Conservation (phyloP, 92 coral and sea anemone species). For the Porites evermanni region DNA sequence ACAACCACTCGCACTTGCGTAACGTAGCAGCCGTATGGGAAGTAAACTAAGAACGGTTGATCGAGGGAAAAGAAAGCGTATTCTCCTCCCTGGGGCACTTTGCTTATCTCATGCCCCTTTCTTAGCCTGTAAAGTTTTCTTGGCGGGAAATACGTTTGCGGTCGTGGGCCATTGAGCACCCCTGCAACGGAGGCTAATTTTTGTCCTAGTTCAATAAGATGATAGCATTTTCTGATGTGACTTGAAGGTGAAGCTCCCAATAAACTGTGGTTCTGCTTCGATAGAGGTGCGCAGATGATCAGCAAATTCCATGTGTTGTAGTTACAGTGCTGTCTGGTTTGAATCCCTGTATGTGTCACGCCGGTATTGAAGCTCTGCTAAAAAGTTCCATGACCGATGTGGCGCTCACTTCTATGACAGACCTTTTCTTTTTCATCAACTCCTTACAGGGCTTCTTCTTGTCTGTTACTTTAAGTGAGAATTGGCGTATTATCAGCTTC, state of each 20-base stretch:
- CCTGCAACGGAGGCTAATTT: background rate
- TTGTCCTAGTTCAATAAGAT: background rate
- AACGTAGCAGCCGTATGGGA: background rate
- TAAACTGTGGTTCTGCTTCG: no score
- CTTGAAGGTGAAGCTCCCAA: background rate
- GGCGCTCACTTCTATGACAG: no score
- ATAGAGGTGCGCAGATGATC: background rate
- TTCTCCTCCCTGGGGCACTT: background rate
- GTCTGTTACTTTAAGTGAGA: no score
- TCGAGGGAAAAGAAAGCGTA: background rate
- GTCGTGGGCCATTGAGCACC: no score
- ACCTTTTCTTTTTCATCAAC: no score
- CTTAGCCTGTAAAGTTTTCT: background rate
- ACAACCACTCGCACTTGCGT: background rate
- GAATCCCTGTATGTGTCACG: background rate
- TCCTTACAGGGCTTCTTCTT: no score
- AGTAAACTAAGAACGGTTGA: background rate
- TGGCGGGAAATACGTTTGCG: no score
- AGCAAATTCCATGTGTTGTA: background rate
- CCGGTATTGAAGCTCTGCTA: no score
- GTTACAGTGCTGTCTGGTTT: background rate
- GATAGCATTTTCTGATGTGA: background rate
- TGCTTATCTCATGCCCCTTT: background rate
- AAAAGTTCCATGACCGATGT: no score
- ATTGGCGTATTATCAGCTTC: no score